A percentile compares a stretch with the other conserved stretches of the same genome.
phyloP scores from a whole-genome alignment of 2,888 invertebrate genomes.

The Macaria liturata region DNA sequence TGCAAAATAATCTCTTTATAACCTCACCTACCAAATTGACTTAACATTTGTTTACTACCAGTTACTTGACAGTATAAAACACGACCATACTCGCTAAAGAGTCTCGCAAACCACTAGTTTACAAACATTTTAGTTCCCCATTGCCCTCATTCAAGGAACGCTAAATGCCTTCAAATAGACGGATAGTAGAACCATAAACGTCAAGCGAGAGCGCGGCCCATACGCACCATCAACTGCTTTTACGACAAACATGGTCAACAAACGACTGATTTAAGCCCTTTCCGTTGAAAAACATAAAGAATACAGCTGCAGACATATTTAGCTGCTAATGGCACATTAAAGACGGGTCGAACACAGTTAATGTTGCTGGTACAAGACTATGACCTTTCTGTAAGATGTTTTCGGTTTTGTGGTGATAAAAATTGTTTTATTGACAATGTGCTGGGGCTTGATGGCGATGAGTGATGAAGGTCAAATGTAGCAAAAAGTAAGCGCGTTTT shows the following conservation, averaged over 20 bases:
- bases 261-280: conserved; percentile 68
- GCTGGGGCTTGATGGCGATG: conserved; percentile 5
- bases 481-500: neutral
- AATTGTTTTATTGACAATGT: conserved; percentile 10
- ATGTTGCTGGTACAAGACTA: conserved; percentile 20
- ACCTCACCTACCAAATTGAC: no score
- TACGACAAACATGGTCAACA: conserved; percentile 68
- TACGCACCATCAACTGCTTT: conserved; percentile 67
- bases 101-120: conserved; percentile 1
- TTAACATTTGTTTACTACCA: no score
- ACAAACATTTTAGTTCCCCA: conserved; percentile 13
- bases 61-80: neutral
- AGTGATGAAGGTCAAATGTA: conserved; percentile 10
- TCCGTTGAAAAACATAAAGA: conserved; percentile 67
- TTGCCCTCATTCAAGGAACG: conserved; percentile 24
- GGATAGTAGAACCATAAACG: conserved; percentile 59
- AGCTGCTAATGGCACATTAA: conserved; percentile 55
- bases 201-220: conserved; percentile 59
- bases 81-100: neutral
- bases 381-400: conserved; percentile 11
- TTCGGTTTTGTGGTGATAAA: conserved; percentile 18
- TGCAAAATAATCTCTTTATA: no score
- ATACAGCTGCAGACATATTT: conserved; percentile 72
- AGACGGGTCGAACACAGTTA: conserved; percentile 21
- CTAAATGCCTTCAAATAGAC: conserved; percentile 42